These are phyloP conservation scores for Metacarcinus magister DNA, from an alignment of 2,888 invertebrate species.

Conservation along the genomic window DNA sequence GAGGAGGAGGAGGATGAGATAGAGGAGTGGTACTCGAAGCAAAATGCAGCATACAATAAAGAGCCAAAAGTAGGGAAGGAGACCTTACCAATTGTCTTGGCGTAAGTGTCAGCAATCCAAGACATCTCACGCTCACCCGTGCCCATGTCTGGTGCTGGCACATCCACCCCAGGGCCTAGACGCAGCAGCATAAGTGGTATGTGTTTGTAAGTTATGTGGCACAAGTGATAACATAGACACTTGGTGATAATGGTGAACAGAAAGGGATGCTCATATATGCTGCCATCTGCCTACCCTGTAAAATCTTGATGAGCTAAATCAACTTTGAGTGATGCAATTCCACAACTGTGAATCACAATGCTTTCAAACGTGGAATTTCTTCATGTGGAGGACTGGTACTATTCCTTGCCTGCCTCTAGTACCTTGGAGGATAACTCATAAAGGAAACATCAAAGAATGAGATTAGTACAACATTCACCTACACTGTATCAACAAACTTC, in stretches of 20 bases:
- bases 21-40: neutral
- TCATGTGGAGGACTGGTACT: neutral
- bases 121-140: conserved; percentile 99
- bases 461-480: neutral
- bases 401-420: neutral
- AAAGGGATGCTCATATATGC: neutral
- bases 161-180: conserved; percentile 96
- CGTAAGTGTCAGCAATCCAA: conserved; percentile 99
- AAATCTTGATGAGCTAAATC: conserved; percentile 8
- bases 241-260: neutral
- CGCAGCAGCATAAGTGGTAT: conserved; percentile 47
- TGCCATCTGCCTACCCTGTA: neutral
- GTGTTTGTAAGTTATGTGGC: conserved; percentile 31
- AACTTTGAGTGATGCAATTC: neutral
- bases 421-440: neutral
- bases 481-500: neutral
- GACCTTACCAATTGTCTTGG: conserved; percentile 91
- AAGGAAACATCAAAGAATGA: neutral
- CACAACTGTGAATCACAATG: neutral
- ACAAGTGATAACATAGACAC: neutral
- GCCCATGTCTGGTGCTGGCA: conserved; percentile 99
- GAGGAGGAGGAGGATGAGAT: neutral
- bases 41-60: neutral
- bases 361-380: neutral
- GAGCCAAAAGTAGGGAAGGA: neutral